phyloP scores from a whole-genome alignment of 2,888 invertebrate species.

The Drosophila dives region DNA sequence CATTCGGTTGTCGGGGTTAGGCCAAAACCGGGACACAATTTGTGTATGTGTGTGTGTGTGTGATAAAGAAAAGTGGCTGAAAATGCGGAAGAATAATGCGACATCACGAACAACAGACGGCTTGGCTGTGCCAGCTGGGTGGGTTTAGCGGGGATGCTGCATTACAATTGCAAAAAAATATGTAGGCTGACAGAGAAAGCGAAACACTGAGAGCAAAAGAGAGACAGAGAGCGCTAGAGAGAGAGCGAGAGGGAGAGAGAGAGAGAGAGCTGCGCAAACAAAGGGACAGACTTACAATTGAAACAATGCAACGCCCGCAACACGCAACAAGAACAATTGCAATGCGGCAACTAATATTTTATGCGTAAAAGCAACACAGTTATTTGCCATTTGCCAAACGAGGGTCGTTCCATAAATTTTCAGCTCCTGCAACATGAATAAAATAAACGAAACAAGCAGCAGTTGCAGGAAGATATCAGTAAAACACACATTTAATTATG shows the following conservation, averaged over 20 bases:
- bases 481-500: not conserved
- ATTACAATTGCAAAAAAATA: constrained; percentile 68
- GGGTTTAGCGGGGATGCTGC: constrained; percentile 25
- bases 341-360: constrained; percentile 78
- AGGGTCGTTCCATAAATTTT: constrained; percentile 33
- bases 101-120: constrained; percentile 75
- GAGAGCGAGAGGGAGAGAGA: not conserved
- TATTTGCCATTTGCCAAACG: constrained; percentile 20
- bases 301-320: constrained; percentile 78
- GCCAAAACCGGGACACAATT: constrained; percentile 52
- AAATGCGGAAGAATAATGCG: constrained; percentile 81
- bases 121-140: constrained; percentile 14
- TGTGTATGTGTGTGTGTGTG: constrained; percentile 41
- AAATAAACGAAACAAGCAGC: not conserved
- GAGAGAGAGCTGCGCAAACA: not conserved
- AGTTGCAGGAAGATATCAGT: not conserved
- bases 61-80: constrained; percentile 81
- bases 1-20: constrained; percentile 47
- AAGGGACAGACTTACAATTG: constrained; percentile 41
- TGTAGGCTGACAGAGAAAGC: constrained; percentile 59
- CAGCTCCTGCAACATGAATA: not conserved
- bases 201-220: constrained; percentile 3
- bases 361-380: constrained; percentile 70
- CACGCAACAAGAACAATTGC: constrained; percentile 72
- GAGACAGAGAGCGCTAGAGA: not conserved